Conservation (phyloP, 2,113 vertebrate species). For the Actenoides hombroni region DNA sequence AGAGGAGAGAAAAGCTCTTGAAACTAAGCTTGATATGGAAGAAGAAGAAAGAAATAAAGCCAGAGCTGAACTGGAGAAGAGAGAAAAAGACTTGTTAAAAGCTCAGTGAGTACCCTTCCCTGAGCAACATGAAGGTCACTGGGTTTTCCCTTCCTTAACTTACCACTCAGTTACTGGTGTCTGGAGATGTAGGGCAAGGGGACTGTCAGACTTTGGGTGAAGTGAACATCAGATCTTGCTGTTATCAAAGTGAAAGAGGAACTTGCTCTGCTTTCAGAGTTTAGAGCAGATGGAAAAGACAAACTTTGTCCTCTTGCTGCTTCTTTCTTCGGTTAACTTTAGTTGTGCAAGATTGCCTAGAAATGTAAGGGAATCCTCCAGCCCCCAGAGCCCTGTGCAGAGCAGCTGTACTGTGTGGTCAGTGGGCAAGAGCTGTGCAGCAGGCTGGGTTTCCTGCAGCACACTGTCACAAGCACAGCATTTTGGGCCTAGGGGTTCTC, state of each 20-base stretch:
- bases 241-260: neutral
- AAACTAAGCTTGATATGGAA: constrained; percentile 98
- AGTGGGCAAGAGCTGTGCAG: neutral
- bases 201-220: neutral
- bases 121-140: fast-evolving
- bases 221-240: neutral
- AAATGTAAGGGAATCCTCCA: neutral
- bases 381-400: neutral
- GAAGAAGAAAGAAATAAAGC: constrained; percentile 99
- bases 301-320: neutral
- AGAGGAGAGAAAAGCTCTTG: constrained; percentile 94
- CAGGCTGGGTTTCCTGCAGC: neutral
- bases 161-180: fast-evolving
- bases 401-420: neutral
- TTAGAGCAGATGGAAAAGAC: neutral
- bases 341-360: neutral
- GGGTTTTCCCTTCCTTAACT: neutral
- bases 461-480: fast-evolving
- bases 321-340: neutral
- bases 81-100: constrained; percentile 97
- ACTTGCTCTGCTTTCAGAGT: neutral
- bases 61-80: constrained; percentile 92
- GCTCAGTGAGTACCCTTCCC: constrained; percentile 87
- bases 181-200: neutral
- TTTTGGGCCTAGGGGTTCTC: neutral